Conservation (phyloP, 2,113 vertebrate species). For the Neodontobutis hainanensis region DNA sequence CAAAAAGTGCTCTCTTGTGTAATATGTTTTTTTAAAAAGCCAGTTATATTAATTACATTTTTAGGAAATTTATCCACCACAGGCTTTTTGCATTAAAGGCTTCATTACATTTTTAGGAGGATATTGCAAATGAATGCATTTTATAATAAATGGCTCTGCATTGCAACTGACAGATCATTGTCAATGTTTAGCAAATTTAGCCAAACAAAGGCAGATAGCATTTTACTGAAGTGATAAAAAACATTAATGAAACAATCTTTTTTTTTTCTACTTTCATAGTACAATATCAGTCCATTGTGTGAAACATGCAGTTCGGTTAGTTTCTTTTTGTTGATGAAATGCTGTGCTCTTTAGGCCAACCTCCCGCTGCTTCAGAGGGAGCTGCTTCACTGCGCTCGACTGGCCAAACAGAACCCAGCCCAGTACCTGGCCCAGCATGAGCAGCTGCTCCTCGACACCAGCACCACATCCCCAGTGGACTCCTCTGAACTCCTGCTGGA, state of each 20-base stretch:
- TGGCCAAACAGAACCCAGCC: constrained; percentile 96
- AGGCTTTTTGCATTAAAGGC: no score
- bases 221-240: no score
- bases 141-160: no score
- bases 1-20: no score
- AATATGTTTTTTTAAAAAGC: no score
- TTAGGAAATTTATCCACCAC: no score
- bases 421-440: constrained; percentile 98
- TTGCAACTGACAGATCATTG: no score
- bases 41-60: no score
- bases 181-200: neutral
- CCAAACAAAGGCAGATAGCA: neutral
- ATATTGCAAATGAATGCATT: no score
- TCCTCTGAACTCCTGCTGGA: constrained; percentile 93
- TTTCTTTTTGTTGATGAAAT: neutral
- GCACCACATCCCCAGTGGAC: constrained; percentile 87
- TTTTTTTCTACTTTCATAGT: no score
- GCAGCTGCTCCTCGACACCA: constrained; percentile 93
- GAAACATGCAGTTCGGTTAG: neutral
- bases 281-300: neutral
- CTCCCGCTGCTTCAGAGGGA: constrained; percentile 94
- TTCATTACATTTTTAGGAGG: no score
- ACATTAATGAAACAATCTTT: no score
- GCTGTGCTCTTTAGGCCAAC: constrained; percentile 82
- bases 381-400: constrained; percentile 93